Evolutionary conservation across 2,888 invertebrate species (phyloP).

Genomic region (Notocelia uddmanniana): DNA sequence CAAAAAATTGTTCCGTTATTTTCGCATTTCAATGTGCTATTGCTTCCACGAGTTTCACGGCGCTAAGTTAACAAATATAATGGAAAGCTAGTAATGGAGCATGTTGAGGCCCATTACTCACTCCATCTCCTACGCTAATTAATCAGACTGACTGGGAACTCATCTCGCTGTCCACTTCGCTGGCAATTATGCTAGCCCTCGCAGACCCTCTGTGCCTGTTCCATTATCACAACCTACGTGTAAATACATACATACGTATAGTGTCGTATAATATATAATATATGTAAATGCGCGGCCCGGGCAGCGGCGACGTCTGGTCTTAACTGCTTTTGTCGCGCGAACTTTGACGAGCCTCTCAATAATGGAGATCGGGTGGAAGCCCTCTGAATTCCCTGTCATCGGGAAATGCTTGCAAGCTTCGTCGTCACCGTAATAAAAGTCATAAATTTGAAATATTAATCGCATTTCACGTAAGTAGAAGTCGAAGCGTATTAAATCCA

Average conservation of each 20-base stretch:
- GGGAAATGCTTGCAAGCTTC: neutral
- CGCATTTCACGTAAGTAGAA: too few relatives aligned
- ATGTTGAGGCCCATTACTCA: neutral
- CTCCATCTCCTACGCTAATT: neutral
- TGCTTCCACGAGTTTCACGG: neutral
- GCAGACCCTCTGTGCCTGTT: constrained; percentile 16
- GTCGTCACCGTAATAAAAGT: neutral
- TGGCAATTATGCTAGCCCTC: neutral
- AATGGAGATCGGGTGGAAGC: constrained; percentile 11
- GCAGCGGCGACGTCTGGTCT: constrained; percentile 47
- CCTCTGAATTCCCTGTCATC: neutral
- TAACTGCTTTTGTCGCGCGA: constrained; percentile 46
- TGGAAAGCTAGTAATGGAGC: neutral
- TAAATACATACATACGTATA: neutral
- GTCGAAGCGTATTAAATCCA: too few relatives aligned
- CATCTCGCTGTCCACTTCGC: neutral
- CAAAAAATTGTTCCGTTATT: neutral
- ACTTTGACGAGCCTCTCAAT: constrained; percentile 41
- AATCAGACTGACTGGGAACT: neutral
- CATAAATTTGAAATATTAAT: too few relatives aligned
- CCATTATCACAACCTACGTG: neutral
- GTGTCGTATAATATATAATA: too few relatives aligned
- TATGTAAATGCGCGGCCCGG: constrained; percentile 28
- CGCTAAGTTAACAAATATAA: neutral
- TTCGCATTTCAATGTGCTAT: neutral